Base-by-base conservation (phyloP, 1,140 invertebrate genomes). In the Drosophila ironensis region DNA sequence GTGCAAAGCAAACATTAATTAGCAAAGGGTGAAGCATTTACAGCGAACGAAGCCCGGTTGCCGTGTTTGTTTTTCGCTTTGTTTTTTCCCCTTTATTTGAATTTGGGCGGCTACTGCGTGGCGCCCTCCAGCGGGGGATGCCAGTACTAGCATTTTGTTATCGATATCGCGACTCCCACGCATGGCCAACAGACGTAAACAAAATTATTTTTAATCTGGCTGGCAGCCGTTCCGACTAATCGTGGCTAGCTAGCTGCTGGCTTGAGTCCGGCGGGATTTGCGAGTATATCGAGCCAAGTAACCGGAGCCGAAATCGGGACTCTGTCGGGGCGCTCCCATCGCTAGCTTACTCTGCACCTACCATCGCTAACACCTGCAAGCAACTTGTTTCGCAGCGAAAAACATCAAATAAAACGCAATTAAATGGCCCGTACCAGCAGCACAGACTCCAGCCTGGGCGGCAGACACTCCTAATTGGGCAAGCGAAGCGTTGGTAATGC, bases 371-470 rank as follows among this genome's bases (percentile, higher is more conserved):
- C 56, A 60, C 56, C 56, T 60, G 56, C 56, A 60, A 60, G 50
- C 54, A 73, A 73, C 27, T 63, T 68, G 53, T 70, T 68, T 78
- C 50, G 63, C 72, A 60, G 50, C 28, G 53, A 51, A 74, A 78
- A 78, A 80, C 74, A 80, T 78, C 57, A 80, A 78, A 74, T 59
- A 78, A 80, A 78, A 80, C 38, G 22, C 8, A 37, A 57, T 37
- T 45, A 8, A 5, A 61, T 38, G 33, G 50, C 20, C 22, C 41
- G n/a, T n/a, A n/a, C n/a, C n/a, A n/a, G n/a, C n/a, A n/a, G n/a
- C n/a, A n/a, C n/a, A n/a, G n/a, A n/a, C n/a, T n/a, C n/a, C n/a
- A n/a, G n/a, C n/a, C n/a, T n/a, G n/a, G n/a, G n/a, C n/a, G n/a
- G n/a, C n/a, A n/a, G n/a, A n/a, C n/a, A n/a, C n/a, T n/a, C n/a